Evolutionary conservation across 1,140 invertebrate genomes (phyloP).

Genomic region (Ectropis grisescens): DNA sequence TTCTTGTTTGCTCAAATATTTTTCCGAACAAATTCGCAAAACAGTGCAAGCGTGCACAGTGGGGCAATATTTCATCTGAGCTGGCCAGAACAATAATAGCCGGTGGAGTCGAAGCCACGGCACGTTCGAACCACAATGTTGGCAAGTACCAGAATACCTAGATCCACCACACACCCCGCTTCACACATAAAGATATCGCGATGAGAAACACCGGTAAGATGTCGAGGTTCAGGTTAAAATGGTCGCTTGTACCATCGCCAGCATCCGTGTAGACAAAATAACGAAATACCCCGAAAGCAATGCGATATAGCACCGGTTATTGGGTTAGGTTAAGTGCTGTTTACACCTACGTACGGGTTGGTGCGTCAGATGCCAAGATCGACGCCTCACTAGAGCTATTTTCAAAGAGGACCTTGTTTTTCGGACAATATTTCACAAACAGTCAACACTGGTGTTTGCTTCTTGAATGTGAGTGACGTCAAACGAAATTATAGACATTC

Average conservation of each 20-base stretch:
- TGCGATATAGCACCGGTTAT: conserved; percentile 57
- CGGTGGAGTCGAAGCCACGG: conserved; percentile 58
- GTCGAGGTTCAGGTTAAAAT: too few relatives aligned
- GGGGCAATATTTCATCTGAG: conserved; percentile 66
- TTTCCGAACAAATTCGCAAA: conserved; percentile 58
- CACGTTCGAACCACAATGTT: conserved; percentile 66
- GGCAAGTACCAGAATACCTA: conserved; percentile 24
- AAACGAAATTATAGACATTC: too few relatives aligned
- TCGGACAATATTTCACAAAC: too few relatives aligned
- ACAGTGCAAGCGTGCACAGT: conserved; percentile 54
- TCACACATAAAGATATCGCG: too few relatives aligned
- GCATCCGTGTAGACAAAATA: conserved; percentile 68
- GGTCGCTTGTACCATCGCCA: conserved; percentile 48
- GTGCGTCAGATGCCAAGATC: conserved; percentile 51
- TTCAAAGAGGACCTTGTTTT: conserved; percentile 5
- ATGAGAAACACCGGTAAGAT: too few relatives aligned
- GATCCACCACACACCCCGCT: conserved; percentile 19
- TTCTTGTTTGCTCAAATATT: conserved; percentile 58
- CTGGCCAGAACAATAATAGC: conserved; percentile 68
- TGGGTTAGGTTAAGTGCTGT: conserved; percentile 65
- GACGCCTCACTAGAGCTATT: conserved; percentile 21
- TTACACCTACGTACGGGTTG: conserved; percentile 50
- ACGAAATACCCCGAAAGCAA: conserved; percentile 64
- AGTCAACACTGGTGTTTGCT: too few relatives aligned
- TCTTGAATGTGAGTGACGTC: too few relatives aligned